A percentile compares a stretch with the other conserved stretches of the same genome.
These are phyloP conservation scores for Lordiphosa stackelbergi DNA, from an alignment of 1,140 invertebrate genomes.

Conservation along the genomic window DNA sequence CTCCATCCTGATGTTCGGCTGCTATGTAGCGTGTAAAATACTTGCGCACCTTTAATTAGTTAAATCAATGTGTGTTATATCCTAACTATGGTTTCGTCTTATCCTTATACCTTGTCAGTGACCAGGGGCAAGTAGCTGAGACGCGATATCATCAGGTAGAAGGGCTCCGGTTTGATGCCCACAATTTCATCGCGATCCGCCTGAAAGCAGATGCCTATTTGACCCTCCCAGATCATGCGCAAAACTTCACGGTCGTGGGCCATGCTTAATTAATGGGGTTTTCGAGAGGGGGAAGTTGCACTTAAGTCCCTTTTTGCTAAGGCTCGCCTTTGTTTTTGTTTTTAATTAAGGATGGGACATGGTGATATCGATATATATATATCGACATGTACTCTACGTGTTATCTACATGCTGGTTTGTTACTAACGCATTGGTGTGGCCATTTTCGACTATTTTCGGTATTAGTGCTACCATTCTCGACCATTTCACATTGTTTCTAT, in stretches of 20 bases:
- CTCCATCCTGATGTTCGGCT: conserved; percentile 88
- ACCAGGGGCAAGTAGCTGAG: conserved; percentile 97
- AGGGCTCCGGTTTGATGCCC: conserved; percentile 92
- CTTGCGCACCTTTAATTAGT: conserved; percentile 85
- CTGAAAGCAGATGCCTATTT: conserved; percentile 93
- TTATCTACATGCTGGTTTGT: no score
- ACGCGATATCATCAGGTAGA: conserved; percentile 96
- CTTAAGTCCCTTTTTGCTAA: no score
- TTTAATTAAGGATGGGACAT: no score
- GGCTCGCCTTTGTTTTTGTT: no score
- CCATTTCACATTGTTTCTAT: no score
- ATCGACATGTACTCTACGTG: no score
- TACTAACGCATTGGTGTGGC: no score
- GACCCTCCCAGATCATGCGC: conserved; percentile 96
- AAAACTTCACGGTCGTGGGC: conserved; percentile 95
- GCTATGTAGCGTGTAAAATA: conserved; percentile 91
- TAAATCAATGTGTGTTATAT: not conserved
- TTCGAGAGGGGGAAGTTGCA: conserved; percentile 3
- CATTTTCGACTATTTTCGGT: no score
- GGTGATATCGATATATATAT: no score
- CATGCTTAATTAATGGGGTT: conserved; percentile 79
- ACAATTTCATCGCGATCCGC: conserved; percentile 92
- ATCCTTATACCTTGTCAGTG: conserved; percentile 89
- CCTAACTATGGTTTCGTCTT: not conserved
- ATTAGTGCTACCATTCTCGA: no score